Conservation (phyloP, 1,140 invertebrate species). For the Phenacoccus solenopsis region DNA sequence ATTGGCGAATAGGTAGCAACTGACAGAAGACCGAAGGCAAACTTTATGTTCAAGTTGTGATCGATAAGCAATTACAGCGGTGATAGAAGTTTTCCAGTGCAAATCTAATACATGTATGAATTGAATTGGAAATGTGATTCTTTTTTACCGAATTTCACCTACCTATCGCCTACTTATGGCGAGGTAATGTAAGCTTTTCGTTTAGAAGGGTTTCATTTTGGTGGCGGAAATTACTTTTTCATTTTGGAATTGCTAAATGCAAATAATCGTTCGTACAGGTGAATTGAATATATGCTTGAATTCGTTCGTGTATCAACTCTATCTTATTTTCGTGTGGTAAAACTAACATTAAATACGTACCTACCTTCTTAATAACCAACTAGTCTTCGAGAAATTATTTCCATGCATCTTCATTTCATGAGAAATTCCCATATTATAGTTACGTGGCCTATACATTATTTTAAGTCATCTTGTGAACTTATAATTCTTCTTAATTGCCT, state of each 20-base stretch:
- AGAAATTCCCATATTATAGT: no score
- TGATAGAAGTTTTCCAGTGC: neutral
- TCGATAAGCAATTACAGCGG: conserved; percentile 11
- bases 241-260: neutral
- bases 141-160: neutral
- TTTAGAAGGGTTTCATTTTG: neutral
- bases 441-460: no score
- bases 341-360: no score
- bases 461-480: no score
- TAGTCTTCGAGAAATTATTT: no score
- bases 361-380: no score
- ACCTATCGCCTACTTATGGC: no score
- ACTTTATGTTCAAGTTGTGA: conserved; percentile 9
- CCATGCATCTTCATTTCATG: no score
- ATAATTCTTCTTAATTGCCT: no score
- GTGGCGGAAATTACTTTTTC: neutral
- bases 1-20: conserved; percentile 5
- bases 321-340: no score
- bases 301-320: no score
- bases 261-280: neutral
- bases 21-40: conserved; percentile 7
- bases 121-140: conserved; percentile 1
- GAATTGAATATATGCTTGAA: no score
- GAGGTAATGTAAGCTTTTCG: neutral
- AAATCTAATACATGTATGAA: conserved; percentile 11